Base-by-base conservation (phyloP, 2,888 invertebrate species). In the Phalera bucephala region DNA sequence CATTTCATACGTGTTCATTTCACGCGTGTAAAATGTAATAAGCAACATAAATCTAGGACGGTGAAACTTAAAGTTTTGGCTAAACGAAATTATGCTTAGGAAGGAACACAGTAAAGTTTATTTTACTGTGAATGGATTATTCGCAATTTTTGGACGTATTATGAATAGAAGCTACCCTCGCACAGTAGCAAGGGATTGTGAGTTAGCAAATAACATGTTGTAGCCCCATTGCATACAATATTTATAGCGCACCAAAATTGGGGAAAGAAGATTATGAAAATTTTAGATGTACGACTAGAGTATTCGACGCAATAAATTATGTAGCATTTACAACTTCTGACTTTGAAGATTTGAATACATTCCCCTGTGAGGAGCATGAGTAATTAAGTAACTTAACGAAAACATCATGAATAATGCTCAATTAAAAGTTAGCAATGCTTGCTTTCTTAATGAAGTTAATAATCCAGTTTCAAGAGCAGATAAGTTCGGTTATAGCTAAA, bases 1-100 rank as follows among this genome's bases (percentile, higher is more conserved):
- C 60, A 61, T 66, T 66, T 68, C 44, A 61, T 59, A 63, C 70
- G 60, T 72, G 77, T 72, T 81, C 77, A 81, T 81, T 85, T 82
- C 82, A 79, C 79, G 83, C 80, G 78, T 75, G 74, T 80, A 81
- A 83, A 85, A 85, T 81, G 77, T 84, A 82, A 85, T 85, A 85
- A 85, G 81, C 72, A 73, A 74, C 72, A 82, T 84, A 85, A 85
- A 86, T 87, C 77, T 73, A 70, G 66, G 68, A 75, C 64, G 63
- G 52, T 59, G 59, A 60, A 60, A 52, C 45, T 45, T 46, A 45
- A 51, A 44, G 36, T 26, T 21, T 29, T 13, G 34, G 14, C 21
- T 33, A 40, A 47, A 58, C 34, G 40, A 56, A 46, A 57, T 52
- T 22, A 31, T 36, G 33, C 45, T 39, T 33, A 58, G 44, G 53